Percentiles rank a stretch among this genome's conserved stretches.
Conservation (phyloP, 2,113 vertebrate genomes). For the Halichoeres trimaculatus region DNA sequence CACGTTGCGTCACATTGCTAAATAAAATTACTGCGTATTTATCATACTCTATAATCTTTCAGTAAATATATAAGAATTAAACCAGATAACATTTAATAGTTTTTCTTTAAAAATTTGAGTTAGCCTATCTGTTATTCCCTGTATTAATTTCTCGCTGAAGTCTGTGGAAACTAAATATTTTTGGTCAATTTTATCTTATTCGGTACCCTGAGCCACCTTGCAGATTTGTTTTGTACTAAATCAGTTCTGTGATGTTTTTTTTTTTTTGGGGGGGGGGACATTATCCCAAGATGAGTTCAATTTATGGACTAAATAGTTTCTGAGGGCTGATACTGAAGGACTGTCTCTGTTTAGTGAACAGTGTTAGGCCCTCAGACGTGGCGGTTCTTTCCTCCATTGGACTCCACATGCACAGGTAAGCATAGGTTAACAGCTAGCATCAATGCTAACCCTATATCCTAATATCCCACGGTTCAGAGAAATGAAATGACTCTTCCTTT, state of each 20-base stretch:
- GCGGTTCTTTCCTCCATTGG: slow-evolving; percentile 65
- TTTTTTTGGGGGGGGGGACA: no score
- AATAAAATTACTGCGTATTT: no score
- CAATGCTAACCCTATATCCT: background rate
- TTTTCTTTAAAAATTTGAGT: background rate
- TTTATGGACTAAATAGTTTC: background rate
- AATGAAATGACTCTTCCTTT: background rate
- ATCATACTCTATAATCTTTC: no score
- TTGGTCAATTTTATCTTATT: no score
- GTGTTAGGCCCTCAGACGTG: slow-evolving; percentile 73
- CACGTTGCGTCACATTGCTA: no score
- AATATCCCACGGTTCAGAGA: background rate
- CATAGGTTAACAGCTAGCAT: background rate
- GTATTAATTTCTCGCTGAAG: no score
- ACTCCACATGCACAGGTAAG: slow-evolving; percentile 63
- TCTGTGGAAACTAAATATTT: no score
- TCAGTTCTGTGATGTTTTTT: background rate
- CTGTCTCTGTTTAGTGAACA: slow-evolving; percentile 54
- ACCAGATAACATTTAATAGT: no score
- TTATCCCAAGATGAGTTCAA: background rate
- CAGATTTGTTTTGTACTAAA: no score
- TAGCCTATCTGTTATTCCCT: no score
- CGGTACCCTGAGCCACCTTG: no score
- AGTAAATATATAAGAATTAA: no score
- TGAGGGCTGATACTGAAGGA: background rate